Percentiles rank a stretch among this genome's conserved stretches.
These are phyloP conservation scores for Pristionchus japonicus DNA, from an alignment of 2,888 invertebrate genomes.

Conservation along the genomic window DNA sequence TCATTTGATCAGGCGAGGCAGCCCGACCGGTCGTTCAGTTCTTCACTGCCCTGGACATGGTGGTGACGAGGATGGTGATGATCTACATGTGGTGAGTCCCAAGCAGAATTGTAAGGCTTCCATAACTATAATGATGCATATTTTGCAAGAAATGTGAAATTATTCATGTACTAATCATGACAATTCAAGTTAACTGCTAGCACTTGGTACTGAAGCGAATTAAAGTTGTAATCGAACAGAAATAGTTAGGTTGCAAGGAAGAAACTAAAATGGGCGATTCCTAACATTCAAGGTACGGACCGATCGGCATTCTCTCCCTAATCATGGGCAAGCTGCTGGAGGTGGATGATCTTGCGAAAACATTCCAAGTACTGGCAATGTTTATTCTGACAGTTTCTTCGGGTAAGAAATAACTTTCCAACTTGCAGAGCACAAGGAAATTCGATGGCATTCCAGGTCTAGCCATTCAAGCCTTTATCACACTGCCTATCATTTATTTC, in stretches of 20 bases:
- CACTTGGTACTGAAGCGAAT: neutral
- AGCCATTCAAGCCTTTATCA: slow-evolving; percentile 80
- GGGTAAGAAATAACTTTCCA: slow-evolving; percentile 73
- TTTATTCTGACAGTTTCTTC: slow-evolving; percentile 80
- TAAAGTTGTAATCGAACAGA: neutral
- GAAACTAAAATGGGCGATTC: too few species aligned
- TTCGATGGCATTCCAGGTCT: slow-evolving; percentile 75
- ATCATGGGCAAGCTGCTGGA: slow-evolving; percentile 82
- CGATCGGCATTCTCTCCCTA: slow-evolving; percentile 82
- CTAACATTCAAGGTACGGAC: slow-evolving; percentile 82
- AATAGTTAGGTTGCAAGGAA: too few species aligned
- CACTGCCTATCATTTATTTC: slow-evolving; percentile 81
- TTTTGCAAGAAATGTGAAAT: too few species aligned
- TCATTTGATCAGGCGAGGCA: slow-evolving; percentile 37
- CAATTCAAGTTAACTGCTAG: neutral
- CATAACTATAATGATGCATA: neutral
- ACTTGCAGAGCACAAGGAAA: neutral
- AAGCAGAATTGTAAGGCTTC: too few species aligned
- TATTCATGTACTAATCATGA: too few species aligned
- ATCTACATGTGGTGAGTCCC: slow-evolving; percentile 90
- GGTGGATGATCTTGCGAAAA: slow-evolving; percentile 74
- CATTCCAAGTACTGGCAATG: slow-evolving; percentile 81
- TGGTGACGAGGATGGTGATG: slow-evolving; percentile 90
- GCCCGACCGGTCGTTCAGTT: too few species aligned
- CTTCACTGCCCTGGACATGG: slow-evolving; percentile 89